Evolutionary conservation across 2,113 vertebrate species (phyloP).

Genomic region (Actenoides hombroni): DNA sequence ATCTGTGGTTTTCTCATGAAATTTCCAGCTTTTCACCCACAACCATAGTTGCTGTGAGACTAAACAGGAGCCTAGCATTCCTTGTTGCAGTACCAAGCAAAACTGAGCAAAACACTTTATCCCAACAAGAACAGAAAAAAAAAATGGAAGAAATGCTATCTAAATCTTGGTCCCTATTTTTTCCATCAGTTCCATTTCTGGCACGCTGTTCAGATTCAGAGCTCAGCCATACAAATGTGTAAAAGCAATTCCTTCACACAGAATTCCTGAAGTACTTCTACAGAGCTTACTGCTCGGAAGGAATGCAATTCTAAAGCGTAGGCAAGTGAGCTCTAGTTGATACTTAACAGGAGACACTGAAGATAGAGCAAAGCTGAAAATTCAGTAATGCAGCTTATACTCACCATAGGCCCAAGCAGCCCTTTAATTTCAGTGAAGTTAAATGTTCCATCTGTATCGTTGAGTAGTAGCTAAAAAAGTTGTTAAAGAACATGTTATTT

Average conservation of each 20-base stretch:
- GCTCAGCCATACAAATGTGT: not conserved
- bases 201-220: not conserved
- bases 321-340: not conserved
- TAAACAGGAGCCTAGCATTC: not conserved
- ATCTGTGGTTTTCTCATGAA: not conserved
- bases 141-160: not conserved
- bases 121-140: not conserved
- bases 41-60: not conserved
- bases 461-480: constrained; percentile 80
- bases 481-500: not conserved
- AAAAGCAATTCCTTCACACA: not conserved
- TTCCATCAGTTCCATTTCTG: not conserved
- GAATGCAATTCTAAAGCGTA: not conserved
- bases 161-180: not conserved
- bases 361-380: not conserved
- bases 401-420: constrained; percentile 78
- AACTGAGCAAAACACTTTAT: not conserved
- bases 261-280: not conserved
- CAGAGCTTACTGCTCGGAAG: not conserved
- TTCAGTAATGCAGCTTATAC: constrained; percentile 49
- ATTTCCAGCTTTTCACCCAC: not conserved
- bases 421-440: constrained; percentile 83
- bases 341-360: not conserved
- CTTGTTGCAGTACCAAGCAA: not conserved
- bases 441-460: constrained; percentile 80